Evolutionary conservation across 1,140 invertebrate genomes (phyloP).

Genomic region (Polyergus mexicanus): DNA sequence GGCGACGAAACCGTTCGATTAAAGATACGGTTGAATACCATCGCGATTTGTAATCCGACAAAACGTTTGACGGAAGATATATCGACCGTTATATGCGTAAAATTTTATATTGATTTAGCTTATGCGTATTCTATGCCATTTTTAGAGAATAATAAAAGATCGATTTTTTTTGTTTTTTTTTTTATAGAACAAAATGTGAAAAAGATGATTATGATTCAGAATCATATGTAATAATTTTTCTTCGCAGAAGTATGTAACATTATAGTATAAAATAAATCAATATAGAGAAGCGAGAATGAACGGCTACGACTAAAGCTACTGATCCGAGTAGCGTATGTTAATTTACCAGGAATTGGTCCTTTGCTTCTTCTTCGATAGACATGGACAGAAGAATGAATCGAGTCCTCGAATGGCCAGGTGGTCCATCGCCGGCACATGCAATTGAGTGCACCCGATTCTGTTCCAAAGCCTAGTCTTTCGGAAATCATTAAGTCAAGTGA

Average conservation of each 20-base stretch:
- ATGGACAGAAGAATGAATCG: slow-evolving; percentile 77
- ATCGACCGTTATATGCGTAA: not conserved
- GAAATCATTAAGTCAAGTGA: slow-evolving; percentile 14
- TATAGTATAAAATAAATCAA: not conserved
- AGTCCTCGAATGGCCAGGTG: slow-evolving; percentile 77
- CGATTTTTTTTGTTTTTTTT: too few species aligned
- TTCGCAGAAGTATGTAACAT: not conserved
- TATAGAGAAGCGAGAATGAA: slow-evolving; percentile 70
- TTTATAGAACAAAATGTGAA: not conserved
- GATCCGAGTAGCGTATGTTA: slow-evolving; percentile 74
- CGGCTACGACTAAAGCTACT: slow-evolving; percentile 43
- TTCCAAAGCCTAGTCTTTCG: not conserved
- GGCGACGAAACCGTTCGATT: slow-evolving; percentile 20
- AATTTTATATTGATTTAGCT: slow-evolving; percentile 15
- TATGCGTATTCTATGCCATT: not conserved
- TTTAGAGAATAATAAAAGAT: not conserved
- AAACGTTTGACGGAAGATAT: not conserved
- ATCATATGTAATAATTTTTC: not conserved
- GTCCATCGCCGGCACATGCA: slow-evolving; percentile 67
- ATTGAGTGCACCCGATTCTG: slow-evolving; percentile 37
- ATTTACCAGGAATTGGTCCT: slow-evolving; percentile 73
- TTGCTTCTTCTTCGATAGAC: slow-evolving; percentile 48
- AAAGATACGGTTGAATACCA: slow-evolving; percentile 24
- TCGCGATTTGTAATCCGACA: slow-evolving; percentile 21
- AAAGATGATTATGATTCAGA: not conserved